These are phyloP conservation scores for Sminthurides aquaticus DNA, from an alignment of 2,888 invertebrate genomes.

Conservation along the genomic window DNA sequence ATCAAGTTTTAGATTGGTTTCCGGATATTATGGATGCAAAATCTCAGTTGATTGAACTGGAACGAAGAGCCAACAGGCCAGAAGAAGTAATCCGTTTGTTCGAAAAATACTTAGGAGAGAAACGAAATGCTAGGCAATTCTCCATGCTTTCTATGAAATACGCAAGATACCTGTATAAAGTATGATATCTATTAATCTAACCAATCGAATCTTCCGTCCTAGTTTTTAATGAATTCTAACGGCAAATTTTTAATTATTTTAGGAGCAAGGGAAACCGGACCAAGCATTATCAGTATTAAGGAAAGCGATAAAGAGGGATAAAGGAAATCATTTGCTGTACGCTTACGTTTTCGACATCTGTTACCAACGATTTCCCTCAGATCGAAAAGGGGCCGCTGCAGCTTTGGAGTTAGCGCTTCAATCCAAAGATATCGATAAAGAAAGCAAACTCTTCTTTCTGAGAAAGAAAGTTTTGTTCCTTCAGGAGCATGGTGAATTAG, in stretches of 20 bases:
- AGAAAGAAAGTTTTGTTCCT: conserved; percentile 37
- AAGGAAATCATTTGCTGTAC: conserved; percentile 51
- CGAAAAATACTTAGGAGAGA: conserved; percentile 46
- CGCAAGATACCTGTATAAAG: conserved; percentile 51
- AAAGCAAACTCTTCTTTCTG: conserved; percentile 35
- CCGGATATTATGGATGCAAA: conserved; percentile 51
- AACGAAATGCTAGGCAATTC: conserved; percentile 39
- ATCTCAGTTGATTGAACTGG: conserved; percentile 50
- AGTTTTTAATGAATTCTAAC: not conserved
- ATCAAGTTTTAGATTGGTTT: conserved; percentile 48
- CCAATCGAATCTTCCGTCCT: too few species aligned
- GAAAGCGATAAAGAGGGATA: conserved; percentile 49
- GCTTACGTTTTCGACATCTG: conserved; percentile 53
- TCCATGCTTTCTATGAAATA: conserved; percentile 51
- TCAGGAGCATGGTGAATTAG: conserved; percentile 41
- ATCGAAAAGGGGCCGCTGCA: conserved; percentile 45
- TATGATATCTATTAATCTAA: conserved; percentile 39
- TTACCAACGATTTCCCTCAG: conserved; percentile 49
- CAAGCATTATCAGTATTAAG: conserved; percentile 48
- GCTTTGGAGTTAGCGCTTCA: conserved; percentile 43
- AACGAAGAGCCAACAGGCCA: conserved; percentile 48
- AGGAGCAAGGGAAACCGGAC: conserved; percentile 45
- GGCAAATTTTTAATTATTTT: too few species aligned
- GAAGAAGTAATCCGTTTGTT: conserved; percentile 47
- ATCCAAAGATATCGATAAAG: conserved; percentile 41